Percentiles rank a stretch among this genome's conserved stretches.
Evolutionary conservation across 2,797 vertebrate genomes (phyloP).

Genomic region (Lagodon rhomboides): DNA sequence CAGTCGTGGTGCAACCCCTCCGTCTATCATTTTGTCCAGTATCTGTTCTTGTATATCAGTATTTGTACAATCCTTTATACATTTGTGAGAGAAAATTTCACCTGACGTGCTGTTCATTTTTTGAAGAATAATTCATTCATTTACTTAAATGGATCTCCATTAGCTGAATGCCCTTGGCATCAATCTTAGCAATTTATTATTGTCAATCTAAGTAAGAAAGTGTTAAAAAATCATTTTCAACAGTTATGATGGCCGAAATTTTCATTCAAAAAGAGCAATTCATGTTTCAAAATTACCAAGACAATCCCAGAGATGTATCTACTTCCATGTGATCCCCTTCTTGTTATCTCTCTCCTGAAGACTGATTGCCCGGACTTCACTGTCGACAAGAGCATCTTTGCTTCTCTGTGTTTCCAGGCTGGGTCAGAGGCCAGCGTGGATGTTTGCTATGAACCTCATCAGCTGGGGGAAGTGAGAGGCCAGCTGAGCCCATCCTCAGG

Average conservation of each 20-base stretch:
- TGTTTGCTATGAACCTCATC: constrained; percentile 89
- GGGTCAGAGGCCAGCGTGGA: constrained; percentile 86
- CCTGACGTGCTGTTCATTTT: too few relatives aligned
- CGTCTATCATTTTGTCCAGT: too few relatives aligned
- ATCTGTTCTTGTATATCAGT: too few relatives aligned
- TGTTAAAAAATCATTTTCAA: too few relatives aligned
- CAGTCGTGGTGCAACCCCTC: too few relatives aligned
- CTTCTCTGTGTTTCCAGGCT: constrained; percentile 73
- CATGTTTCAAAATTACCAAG: not conserved
- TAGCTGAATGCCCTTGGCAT: too few relatives aligned
- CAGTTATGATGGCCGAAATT: not conserved
- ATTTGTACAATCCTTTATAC: too few relatives aligned
- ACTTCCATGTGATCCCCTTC: not conserved
- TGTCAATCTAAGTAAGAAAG: too few relatives aligned
- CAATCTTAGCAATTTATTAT: too few relatives aligned
- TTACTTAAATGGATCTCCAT: too few relatives aligned
- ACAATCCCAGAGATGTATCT: not conserved
- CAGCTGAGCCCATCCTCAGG: constrained; percentile 83
- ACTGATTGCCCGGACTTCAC: constrained; percentile 85
- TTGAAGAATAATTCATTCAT: too few relatives aligned
- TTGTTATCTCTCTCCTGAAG: constrained; percentile 68
- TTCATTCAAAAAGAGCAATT: not conserved
- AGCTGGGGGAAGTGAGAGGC: constrained; percentile 86
- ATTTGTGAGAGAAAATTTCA: too few relatives aligned
- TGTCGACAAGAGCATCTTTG: constrained; percentile 79